phyloP scores from a whole-genome alignment of 2,797 vertebrate species.

The Crocidura indochinensis region DNA sequence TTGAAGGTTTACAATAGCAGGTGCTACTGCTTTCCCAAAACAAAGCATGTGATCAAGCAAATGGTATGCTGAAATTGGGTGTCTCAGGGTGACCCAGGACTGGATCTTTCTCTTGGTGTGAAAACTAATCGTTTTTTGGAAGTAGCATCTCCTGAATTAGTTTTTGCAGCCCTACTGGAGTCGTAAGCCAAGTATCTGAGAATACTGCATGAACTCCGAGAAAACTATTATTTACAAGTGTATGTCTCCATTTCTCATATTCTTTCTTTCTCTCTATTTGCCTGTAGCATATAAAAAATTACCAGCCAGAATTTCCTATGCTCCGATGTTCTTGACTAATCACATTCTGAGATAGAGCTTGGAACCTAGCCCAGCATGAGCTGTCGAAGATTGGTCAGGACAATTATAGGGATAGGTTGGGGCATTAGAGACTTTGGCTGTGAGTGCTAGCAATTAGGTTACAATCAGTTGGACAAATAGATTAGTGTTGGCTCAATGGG shows the following conservation, averaged over 20 bases:
- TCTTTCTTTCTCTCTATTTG: background rate
- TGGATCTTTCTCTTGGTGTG: conserved; percentile 32
- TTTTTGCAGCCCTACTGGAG: background rate
- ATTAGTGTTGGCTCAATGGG: conserved; percentile 69
- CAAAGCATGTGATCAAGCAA: background rate
- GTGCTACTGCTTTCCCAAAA: conserved; percentile 61
- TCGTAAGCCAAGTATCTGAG: background rate
- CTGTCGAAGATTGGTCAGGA: conserved; percentile 54
- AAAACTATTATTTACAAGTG: conserved; percentile 44
- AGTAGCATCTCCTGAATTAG: conserved; percentile 41
- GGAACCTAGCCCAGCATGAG: conserved; percentile 29
- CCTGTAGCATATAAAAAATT: conserved; percentile 49
- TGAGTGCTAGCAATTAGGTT: conserved; percentile 43
- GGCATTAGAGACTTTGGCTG: conserved; percentile 55
- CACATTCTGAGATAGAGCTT: conserved; percentile 58
- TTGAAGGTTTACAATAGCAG: background rate
- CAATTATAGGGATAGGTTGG: conserved; percentile 63
- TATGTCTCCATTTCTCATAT: background rate
- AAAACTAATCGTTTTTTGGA: conserved; percentile 59
- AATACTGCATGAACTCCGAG: background rate
- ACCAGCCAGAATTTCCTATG: background rate
- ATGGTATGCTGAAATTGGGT: background rate
- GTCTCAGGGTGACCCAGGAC: background rate
- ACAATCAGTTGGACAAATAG: conserved; percentile 57
- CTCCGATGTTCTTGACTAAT: conserved; percentile 60